A percentile compares a stretch with the other conserved stretches of the same genome.
Conservation (phyloP, 2,888 invertebrate genomes). For the Sinodicranocentrus sp. region DNA sequence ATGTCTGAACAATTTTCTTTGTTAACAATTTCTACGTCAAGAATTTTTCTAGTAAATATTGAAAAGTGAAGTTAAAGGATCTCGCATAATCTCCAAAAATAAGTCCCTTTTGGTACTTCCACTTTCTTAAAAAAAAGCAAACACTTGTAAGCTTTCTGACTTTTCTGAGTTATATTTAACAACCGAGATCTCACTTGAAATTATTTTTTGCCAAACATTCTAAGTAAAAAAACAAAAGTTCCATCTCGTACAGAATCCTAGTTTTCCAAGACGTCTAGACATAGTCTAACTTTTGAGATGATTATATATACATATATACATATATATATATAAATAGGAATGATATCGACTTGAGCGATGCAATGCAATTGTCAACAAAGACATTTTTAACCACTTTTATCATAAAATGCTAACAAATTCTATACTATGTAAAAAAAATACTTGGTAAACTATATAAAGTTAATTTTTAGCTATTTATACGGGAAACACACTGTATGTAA, state of each 20-base stretch:
- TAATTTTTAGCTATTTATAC: background rate
- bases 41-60: too few relatives aligned
- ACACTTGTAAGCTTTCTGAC: too few relatives aligned
- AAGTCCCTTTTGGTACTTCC: too few relatives aligned
- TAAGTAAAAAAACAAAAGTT: constrained; percentile 7
- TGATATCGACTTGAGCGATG: background rate
- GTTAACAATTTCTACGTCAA: too few relatives aligned
- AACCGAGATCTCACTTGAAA: constrained; percentile 40
- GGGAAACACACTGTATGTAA: background rate
- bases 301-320: background rate
- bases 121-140: too few relatives aligned
- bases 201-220: constrained; percentile 34
- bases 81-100: too few relatives aligned
- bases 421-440: background rate
- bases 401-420: background rate
- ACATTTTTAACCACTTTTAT: constrained; percentile 6
- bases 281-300: background rate
- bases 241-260: background rate
- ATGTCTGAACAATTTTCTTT: background rate
- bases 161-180: too few relatives aligned
- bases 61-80: too few relatives aligned
- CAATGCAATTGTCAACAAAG: constrained; percentile 27
- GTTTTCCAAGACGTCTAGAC: background rate
- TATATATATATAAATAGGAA: background rate
- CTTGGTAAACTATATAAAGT: background rate